phyloP scores from a whole-genome alignment of 2,113 vertebrate species.

The Corvus cornix region DNA sequence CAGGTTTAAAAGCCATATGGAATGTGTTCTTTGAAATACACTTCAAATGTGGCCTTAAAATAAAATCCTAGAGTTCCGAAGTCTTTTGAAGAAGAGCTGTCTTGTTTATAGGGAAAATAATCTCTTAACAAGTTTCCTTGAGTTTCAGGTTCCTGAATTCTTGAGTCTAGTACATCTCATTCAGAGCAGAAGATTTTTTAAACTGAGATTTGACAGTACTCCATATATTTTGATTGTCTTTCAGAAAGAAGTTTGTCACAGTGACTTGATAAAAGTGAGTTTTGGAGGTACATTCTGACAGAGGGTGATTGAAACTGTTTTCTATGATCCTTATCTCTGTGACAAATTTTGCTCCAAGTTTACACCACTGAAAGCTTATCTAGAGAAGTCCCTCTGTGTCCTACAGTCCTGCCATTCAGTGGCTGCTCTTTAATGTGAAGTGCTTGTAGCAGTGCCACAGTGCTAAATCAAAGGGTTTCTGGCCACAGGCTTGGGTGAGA shows the following conservation, averaged over 20 bases:
- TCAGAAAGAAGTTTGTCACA: background rate
- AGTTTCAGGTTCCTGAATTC: background rate
- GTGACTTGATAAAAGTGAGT: background rate
- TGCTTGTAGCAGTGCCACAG: background rate
- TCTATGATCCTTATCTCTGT: background rate
- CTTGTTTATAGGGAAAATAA: slow-evolving; percentile 9
- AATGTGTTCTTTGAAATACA: slow-evolving; percentile 39
- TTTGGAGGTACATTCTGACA: background rate
- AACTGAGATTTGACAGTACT: background rate
- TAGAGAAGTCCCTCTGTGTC: background rate
- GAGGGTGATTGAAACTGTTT: background rate
- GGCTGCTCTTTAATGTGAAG: background rate
- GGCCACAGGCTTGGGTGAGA: background rate
- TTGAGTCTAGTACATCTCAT: background rate
- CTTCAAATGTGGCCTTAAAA: slow-evolving; percentile 46
- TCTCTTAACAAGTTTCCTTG: background rate
- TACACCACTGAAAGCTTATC: background rate
- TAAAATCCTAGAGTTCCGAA: background rate
- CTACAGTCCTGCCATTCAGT: background rate
- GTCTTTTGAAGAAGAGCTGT: slow-evolving; percentile 15
- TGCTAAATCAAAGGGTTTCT: background rate
- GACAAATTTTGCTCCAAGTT: background rate
- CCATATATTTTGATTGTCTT: background rate
- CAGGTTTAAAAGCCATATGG: background rate
- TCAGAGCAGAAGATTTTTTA: background rate